A percentile compares a stretch with the other conserved stretches of the same genome.
These are phyloP conservation scores for Wiebesia pumilae DNA, from an alignment of 1,140 invertebrate species.

Conservation along the genomic window DNA sequence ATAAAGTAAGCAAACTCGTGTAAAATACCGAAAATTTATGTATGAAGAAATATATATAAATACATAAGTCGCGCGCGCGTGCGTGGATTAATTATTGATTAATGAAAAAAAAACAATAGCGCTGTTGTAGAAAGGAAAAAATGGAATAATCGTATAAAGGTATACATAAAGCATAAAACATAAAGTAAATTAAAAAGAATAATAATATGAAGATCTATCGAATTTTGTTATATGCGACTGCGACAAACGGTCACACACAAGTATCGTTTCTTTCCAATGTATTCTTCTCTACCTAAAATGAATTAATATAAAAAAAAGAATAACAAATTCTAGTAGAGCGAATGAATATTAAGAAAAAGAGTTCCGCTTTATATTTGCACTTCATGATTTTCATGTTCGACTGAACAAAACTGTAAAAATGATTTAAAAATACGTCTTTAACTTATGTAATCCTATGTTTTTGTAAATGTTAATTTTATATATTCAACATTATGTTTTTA, in stretches of 20 bases:
- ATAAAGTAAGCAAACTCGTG: constrained; percentile 50
- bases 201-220: constrained; percentile 39
- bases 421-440: constrained; percentile 39
- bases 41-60: constrained; percentile 58
- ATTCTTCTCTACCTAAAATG: constrained; percentile 9
- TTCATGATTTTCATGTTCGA: constrained; percentile 49
- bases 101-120: constrained; percentile 32
- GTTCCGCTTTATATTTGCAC: constrained; percentile 24
- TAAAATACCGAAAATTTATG: constrained; percentile 61
- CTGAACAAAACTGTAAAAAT: constrained; percentile 28
- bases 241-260: constrained; percentile 30
- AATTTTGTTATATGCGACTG: constrained; percentile 44
- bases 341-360: constrained; percentile 42
- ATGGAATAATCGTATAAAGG: constrained; percentile 29
- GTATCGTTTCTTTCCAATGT: constrained; percentile 43
- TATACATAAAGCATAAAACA: constrained; percentile 31
- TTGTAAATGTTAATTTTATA: constrained; percentile 19
- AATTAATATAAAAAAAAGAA: not conserved
- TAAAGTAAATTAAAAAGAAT: constrained; percentile 32
- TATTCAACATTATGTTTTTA: too few species aligned
- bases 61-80: not conserved
- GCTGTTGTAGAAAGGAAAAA: constrained; percentile 48
- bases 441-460: constrained; percentile 2
- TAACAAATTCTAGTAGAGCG: constrained; percentile 17
- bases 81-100: not conserved